Evolutionary conservation across 2,888 invertebrate species (phyloP).

Genomic region (Leptarthrus brevirostris): DNA sequence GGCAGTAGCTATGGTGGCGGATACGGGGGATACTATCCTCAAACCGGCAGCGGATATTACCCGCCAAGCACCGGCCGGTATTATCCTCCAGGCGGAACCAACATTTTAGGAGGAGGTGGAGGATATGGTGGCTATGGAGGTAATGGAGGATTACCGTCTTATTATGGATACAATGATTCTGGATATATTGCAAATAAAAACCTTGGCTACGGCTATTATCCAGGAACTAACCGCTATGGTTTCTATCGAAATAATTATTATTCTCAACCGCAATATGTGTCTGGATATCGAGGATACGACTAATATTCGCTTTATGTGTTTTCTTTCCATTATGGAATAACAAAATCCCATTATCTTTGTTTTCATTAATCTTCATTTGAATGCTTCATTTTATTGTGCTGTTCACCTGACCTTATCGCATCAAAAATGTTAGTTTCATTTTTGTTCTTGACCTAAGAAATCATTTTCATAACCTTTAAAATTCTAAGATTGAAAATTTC

Average conservation of each 20-base stretch:
- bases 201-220: slow-evolving; percentile 72
- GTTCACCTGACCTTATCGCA: too few relatives aligned
- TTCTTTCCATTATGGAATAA: background rate
- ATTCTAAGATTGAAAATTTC: too few relatives aligned
- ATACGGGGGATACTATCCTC: slow-evolving; percentile 52
- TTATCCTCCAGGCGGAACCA: slow-evolving; percentile 64
- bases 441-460: too few relatives aligned
- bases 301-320: slow-evolving; percentile 49
- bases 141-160: slow-evolving; percentile 72
- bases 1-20: slow-evolving; percentile 53
- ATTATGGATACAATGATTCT: slow-evolving; percentile 72
- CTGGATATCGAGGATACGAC: slow-evolving; percentile 56
- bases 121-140: slow-evolving; percentile 73
- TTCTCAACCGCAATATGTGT: slow-evolving; percentile 47
- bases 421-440: too few relatives aligned
- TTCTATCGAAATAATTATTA: slow-evolving; percentile 55
- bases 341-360: too few relatives aligned
- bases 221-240: slow-evolving; percentile 63
- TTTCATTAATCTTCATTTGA: too few relatives aligned
- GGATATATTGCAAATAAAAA: slow-evolving; percentile 70
- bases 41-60: slow-evolving; percentile 47
- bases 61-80: slow-evolving; percentile 55
- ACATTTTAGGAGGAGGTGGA: slow-evolving; percentile 64
- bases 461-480: too few relatives aligned
- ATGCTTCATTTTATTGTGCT: too few relatives aligned